Percentiles rank a stretch among this genome's conserved stretches.
phyloP scores from a whole-genome alignment of 1,140 invertebrate genomes.

The Zaprionus davidi region DNA sequence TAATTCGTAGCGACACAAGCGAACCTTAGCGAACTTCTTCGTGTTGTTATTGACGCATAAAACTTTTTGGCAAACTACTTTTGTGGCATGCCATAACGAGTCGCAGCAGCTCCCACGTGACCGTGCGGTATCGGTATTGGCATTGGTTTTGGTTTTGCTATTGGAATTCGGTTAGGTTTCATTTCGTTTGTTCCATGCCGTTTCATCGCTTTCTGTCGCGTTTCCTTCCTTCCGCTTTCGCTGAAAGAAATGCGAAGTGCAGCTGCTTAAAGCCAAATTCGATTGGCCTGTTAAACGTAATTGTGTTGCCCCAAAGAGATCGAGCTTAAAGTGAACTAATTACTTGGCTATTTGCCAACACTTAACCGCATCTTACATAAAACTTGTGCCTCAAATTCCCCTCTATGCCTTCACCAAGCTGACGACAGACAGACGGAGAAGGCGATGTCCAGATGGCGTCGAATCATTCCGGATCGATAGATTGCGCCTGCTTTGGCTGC shows the following conservation, averaged over 20 bases:
- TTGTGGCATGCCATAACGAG: conserved; percentile 34
- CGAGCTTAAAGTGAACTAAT: conserved; percentile 31
- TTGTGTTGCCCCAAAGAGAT: conserved; percentile 15
- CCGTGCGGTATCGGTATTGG: not conserved
- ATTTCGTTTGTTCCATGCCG: not conserved
- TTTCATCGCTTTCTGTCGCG: not conserved
- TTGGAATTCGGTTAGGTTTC: conserved; percentile 2
- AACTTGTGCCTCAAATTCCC: not conserved
- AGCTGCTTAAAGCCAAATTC: conserved; percentile 25
- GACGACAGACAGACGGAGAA: conserved; percentile 7
- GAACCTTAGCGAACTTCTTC: not conserved
- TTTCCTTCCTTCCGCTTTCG: conserved; percentile 14
- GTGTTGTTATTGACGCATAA: conserved; percentile 48
- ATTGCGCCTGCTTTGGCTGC: conserved; percentile 5
- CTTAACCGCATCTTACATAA: conserved; percentile 24
- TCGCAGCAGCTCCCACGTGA: conserved; percentile 33
- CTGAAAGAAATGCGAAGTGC: not conserved
- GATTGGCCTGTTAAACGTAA: conserved; percentile 29
- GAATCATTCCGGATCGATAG: conserved; percentile 39
- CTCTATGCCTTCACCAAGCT: not conserved
- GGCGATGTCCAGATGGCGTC: conserved; percentile 9
- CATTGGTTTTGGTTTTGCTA: not conserved
- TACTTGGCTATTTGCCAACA: conserved; percentile 44
- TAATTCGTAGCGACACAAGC: not conserved
- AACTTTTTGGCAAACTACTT: conserved; percentile 47